phyloP scores from a whole-genome alignment of 2,113 vertebrate species.

The Rhabdomys dilectus region DNA sequence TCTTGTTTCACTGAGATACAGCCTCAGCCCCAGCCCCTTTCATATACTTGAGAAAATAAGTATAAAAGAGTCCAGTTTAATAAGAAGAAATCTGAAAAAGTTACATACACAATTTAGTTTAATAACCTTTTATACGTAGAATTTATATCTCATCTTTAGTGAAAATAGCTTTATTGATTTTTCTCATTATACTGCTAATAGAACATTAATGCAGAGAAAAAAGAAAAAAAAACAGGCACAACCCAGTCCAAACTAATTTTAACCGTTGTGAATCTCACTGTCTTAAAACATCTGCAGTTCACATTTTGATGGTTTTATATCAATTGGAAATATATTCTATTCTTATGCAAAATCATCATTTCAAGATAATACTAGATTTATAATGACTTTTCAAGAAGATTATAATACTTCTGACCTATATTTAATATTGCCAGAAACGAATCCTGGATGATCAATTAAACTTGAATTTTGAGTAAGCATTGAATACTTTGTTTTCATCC shows the following conservation, averaged over 20 bases:
- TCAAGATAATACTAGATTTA: neutral
- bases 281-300: neutral
- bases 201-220: neutral
- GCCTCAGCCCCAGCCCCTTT: neutral
- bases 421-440: constrained; percentile 16
- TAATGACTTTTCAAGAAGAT: neutral
- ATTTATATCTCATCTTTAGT: constrained; percentile 25
- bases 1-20: neutral
- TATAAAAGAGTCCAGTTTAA: neutral
- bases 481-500: neutral
- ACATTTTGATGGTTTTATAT: constrained; percentile 10
- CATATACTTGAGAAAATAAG: constrained; percentile 8
- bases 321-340: neutral
- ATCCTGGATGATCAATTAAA: neutral
- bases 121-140: neutral
- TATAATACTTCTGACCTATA: neutral
- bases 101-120: neutral
- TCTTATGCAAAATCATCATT: neutral
- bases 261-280: neutral
- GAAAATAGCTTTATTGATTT: constrained; percentile 37
- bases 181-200: constrained; percentile 1
- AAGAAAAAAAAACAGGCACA: neutral
- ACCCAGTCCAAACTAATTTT: neutral
- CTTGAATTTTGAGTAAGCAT: neutral
- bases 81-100: neutral